Evolutionary conservation across 2,888 invertebrate species (phyloP), one percentile per base, ranked within the genome.

Genomic region (Epiblema foenella): DNA sequence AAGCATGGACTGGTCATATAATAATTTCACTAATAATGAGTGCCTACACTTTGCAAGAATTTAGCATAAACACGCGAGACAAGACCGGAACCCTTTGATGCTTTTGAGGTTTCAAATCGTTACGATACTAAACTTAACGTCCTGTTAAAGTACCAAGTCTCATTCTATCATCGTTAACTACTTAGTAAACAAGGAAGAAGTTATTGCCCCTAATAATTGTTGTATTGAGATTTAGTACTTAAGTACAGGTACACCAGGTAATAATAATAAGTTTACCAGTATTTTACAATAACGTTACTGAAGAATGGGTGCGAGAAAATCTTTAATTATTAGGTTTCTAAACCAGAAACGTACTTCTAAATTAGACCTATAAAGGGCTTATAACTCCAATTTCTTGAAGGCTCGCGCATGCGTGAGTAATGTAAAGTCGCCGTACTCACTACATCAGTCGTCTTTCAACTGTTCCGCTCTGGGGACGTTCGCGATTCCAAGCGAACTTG

Each of bases 391-490:
- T 17, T 46, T 29, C 52, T 54, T 33, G 12, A 33, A n/a, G 52
- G 17, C 18, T 11, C 33, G 65, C 70, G 70, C 70, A 70, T 70
- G 70, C 70, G 70, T 70, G 18, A 37, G 59, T 56, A 37, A 66
- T 54, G 49, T 49, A 46, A 65, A 59, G 70, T 66, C 59, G 54
- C 33, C 59, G 65, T 20, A 52, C 58, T 65, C 60, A 46, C 59
- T 17, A 15, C 54, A 66, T 60, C 70, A 70, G 70, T 70, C 70
- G 60, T 66, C 65, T 70, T 66, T 59, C 54, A 66, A 66, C 65
- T 60, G 70, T 20, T 54, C 59, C 46, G 12, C 42, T 49, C 59
- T 12, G 54, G 65, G 59, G 52, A 70, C 70, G 70, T 54, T 60
- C 20, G 65, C 60, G 42, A 62, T 33, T 52, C 46, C 46, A 42